phyloP scores from a whole-genome alignment of 2,888 invertebrate species.

The Dysmachus trigonus region DNA sequence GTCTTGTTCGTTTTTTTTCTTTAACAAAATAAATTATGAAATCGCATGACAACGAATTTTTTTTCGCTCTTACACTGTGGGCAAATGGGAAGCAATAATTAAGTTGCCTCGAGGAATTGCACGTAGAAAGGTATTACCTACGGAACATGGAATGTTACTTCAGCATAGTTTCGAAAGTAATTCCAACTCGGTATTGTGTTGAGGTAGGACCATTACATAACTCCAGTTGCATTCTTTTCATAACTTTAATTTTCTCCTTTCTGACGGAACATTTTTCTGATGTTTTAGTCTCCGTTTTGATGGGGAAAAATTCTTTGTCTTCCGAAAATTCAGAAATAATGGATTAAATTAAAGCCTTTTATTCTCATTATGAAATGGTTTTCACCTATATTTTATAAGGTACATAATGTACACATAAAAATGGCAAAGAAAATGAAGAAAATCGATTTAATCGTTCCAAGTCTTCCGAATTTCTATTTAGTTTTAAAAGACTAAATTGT shows the following conservation, averaged over 20 bases:
- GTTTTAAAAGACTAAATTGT: no score
- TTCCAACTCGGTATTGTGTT: background rate
- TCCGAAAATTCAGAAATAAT: background rate
- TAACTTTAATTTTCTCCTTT: background rate
- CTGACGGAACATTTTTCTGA: background rate
- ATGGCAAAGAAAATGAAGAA: no score
- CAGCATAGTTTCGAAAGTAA: background rate
- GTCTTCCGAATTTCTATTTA: no score
- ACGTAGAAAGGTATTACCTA: background rate
- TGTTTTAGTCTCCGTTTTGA: background rate
- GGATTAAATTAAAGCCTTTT: no score
- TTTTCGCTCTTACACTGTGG: background rate
- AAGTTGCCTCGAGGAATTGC: background rate
- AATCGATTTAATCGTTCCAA: no score
- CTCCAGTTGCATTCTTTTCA: background rate
- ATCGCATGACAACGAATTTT: conserved; percentile 11
- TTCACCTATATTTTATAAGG: no score
- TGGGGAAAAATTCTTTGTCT: background rate
- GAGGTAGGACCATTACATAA: background rate
- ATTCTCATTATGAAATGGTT: no score
- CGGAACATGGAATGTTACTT: background rate
- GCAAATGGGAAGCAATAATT: background rate
- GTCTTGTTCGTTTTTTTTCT: background rate
- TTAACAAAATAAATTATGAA: background rate
- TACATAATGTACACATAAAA: no score